phyloP scores from a whole-genome alignment of 2,113 vertebrate genomes.

The Condylura cristata region DNA sequence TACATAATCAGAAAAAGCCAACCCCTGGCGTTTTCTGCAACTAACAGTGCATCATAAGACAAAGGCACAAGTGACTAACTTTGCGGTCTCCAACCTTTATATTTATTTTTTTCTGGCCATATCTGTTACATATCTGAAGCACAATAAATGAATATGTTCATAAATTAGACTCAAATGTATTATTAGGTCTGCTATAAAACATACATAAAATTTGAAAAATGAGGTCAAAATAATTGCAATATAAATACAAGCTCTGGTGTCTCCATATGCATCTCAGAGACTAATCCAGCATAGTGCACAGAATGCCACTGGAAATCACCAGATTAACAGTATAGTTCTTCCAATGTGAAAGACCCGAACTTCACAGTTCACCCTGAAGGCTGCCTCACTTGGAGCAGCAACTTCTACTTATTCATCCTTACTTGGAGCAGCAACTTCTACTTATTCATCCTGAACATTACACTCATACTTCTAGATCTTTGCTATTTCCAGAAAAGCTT shows the following conservation, averaged over 20 bases:
- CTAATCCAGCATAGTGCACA: not conserved
- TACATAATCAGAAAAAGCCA: not conserved
- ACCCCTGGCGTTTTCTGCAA: not conserved
- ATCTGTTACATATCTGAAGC: not conserved
- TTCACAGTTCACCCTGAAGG: not conserved
- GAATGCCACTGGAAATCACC: not conserved
- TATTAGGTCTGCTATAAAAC: conserved; percentile 27
- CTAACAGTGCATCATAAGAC: not conserved
- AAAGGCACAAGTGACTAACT: not conserved
- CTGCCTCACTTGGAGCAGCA: not conserved
- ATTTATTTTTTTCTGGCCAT: not conserved
- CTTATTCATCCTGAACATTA: not conserved
- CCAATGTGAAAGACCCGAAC: not conserved
- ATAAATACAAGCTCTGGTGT: not conserved
- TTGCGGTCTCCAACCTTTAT: not conserved
- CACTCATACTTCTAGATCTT: not conserved
- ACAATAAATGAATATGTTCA: not conserved
- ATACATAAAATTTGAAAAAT: conserved; percentile 28
- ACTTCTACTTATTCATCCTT: not conserved
- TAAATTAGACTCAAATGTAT: conserved; percentile 1
- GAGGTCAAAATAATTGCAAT: conserved; percentile 14
- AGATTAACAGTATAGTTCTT: not conserved
- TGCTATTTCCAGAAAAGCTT: not conserved
- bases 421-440: not conserved
- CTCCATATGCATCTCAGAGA: not conserved